Percentiles rank a stretch among this genome's conserved stretches.
These are phyloP conservation scores for Parnassius orleans DNA, from an alignment of 2,888 invertebrate genomes.

Conservation along the genomic window DNA sequence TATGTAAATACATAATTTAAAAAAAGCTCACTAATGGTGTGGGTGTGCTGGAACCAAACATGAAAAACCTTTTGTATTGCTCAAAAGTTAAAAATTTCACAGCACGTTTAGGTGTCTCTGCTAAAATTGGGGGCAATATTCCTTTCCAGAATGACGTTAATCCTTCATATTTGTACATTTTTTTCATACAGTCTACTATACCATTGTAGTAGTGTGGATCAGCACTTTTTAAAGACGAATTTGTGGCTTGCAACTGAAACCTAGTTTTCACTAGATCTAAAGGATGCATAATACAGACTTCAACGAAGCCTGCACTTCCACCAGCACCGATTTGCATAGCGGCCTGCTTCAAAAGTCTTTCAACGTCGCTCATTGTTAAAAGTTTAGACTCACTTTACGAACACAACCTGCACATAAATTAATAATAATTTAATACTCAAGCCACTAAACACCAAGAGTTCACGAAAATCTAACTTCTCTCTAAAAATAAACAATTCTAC, in stretches of 20 bases:
- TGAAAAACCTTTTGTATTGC: conserved; percentile 92
- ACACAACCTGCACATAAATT: conserved; percentile 20
- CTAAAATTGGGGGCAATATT: conserved; percentile 94
- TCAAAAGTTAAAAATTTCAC: conserved; percentile 97
- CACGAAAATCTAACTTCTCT: conserved; percentile 9
- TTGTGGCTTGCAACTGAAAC: conserved; percentile 63
- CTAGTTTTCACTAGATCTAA: conserved; percentile 96
- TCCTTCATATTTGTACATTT: conserved; percentile 94
- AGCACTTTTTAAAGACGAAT: conserved; percentile 41
- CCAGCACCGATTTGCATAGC: conserved; percentile 92
- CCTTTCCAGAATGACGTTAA: conserved; percentile 94
- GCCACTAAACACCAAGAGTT: conserved; percentile 9
- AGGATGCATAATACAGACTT: conserved; percentile 98
- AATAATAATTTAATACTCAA: conserved; percentile 27
- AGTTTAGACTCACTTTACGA: conserved; percentile 3
- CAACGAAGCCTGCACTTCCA: conserved; percentile 95
- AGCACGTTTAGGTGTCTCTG: conserved; percentile 97
- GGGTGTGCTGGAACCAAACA: conserved; percentile 87
- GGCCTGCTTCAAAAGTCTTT: conserved; percentile 83
- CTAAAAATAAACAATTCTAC: too few relatives aligned
- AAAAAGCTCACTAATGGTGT: conserved; percentile 85
- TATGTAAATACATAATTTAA: conserved; percentile 24
- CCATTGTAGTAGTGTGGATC: conserved; percentile 87
- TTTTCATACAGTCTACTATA: conserved; percentile 91
- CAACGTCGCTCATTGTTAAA: conserved; percentile 62